These are phyloP conservation scores for Drosophila bifasciata DNA, from an alignment of 1,140 invertebrate species.

Conservation along the genomic window DNA sequence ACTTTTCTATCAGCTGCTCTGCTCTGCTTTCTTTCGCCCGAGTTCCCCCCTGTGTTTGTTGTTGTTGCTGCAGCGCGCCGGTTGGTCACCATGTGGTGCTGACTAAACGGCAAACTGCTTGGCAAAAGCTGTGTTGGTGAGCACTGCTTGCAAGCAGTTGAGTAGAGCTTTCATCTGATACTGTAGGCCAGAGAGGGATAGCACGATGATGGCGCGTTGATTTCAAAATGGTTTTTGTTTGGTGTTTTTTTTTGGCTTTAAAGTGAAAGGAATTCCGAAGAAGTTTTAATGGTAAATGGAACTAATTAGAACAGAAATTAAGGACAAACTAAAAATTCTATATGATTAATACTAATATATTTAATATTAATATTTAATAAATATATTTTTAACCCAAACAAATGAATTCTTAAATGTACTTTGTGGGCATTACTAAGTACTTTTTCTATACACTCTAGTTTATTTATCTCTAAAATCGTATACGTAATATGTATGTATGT, in stretches of 20 bases:
- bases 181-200: neutral
- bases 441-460: no score
- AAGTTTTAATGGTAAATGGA: no score
- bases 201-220: neutral
- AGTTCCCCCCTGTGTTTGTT: neutral
- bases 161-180: slow-evolving; percentile 1
- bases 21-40: neutral
- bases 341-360: no score
- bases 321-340: no score
- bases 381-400: no score
- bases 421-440: no score
- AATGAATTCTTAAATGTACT: no score
- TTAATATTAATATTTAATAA: no score
- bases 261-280: no score
- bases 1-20: slow-evolving; percentile 35
- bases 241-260: neutral
- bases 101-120: slow-evolving; percentile 10
- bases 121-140: slow-evolving; percentile 12
- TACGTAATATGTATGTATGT: no score
- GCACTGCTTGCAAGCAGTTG: slow-evolving; percentile 27
- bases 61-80: slow-evolving; percentile 12
- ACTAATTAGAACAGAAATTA: no score
- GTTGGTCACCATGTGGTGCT: slow-evolving; percentile 1
- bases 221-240: slow-evolving; percentile 2
- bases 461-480: no score